phyloP scores from a whole-genome alignment of 2,888 invertebrate genomes.

The Trissolcus brochymenae region DNA sequence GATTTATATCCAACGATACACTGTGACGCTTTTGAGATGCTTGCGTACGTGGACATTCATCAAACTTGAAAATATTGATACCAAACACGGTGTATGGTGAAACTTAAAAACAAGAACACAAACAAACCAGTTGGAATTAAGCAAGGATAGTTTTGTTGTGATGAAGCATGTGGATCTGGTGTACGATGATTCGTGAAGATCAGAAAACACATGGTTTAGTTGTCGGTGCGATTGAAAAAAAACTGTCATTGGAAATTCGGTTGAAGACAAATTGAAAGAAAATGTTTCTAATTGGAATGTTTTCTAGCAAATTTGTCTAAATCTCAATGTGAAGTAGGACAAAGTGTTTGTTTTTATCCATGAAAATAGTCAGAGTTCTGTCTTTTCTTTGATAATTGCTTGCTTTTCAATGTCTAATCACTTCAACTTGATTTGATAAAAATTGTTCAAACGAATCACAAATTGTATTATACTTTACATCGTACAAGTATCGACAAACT shows the following conservation, averaged over 20 bases:
- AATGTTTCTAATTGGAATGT: no score
- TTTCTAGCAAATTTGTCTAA: no score
- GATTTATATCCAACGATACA: slow-evolving; percentile 48
- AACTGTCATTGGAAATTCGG: slow-evolving; percentile 1
- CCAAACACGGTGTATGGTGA: slow-evolving; percentile 54
- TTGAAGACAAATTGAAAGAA: slow-evolving; percentile 4
- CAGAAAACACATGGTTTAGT: slow-evolving; percentile 16
- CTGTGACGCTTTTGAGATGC: slow-evolving; percentile 52
- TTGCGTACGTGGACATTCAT: slow-evolving; percentile 54
- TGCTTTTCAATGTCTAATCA: neutral
- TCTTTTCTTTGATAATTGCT: neutral
- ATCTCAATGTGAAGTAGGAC: no score
- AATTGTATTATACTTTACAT: slow-evolving; percentile 1
- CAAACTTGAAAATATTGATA: slow-evolving; percentile 53
- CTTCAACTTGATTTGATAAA: neutral
- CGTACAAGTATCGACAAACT: neutral
- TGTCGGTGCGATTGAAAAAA: slow-evolving; percentile 22
- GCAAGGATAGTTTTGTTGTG: slow-evolving; percentile 39
- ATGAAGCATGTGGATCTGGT: slow-evolving; percentile 29
- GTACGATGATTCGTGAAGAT: slow-evolving; percentile 34
- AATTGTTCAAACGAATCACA: neutral
- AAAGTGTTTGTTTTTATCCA: neutral
- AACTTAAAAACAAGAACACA: slow-evolving; percentile 49
- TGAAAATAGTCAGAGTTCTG: neutral
- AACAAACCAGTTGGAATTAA: slow-evolving; percentile 48